Evolutionary conservation across 1,140 invertebrate genomes (phyloP).

Genomic region (Tachypleus tridentatus): DNA sequence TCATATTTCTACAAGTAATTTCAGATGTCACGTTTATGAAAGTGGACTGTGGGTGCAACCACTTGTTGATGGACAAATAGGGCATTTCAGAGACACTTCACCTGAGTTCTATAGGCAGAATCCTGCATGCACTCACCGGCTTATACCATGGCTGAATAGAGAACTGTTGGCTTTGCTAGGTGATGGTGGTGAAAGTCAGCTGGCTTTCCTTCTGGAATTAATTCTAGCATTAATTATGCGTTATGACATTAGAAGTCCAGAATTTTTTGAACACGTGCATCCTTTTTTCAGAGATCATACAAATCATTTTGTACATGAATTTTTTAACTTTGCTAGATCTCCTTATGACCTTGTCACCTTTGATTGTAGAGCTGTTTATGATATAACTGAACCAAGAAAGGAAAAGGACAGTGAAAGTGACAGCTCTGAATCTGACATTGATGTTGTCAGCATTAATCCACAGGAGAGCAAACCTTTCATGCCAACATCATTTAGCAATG

Average conservation of each 20-base stretch:
- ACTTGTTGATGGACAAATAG: conserved; percentile 46
- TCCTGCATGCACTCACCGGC: conserved; percentile 58
- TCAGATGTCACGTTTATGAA: conserved; percentile 59
- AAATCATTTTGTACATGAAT: conserved; percentile 74
- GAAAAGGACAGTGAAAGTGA: conserved; percentile 4
- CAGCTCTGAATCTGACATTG: conserved; percentile 5
- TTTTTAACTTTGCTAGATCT: conserved; percentile 70
- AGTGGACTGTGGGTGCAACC: conserved; percentile 57
- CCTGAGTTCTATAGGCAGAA: conserved; percentile 59
- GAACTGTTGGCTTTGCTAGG: conserved; percentile 58
- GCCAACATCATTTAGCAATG: conserved; percentile 2
- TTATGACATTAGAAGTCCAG: conserved; percentile 55
- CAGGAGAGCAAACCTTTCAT: not conserved
- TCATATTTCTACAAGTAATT: conserved; percentile 31
- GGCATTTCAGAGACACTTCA: conserved; percentile 52
- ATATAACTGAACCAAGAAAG: conserved; percentile 12
- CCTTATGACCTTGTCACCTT: conserved; percentile 66
- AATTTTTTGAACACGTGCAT: conserved; percentile 47
- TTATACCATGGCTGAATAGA: conserved; percentile 76
- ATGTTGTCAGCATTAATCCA: conserved; percentile 8
- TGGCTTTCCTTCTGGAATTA: conserved; percentile 48
- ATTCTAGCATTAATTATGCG: conserved; percentile 54
- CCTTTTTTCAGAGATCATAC: conserved; percentile 34
- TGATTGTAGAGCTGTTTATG: conserved; percentile 35
- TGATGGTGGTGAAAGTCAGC: conserved; percentile 38